Conservation (phyloP, 2,888 invertebrate genomes). For the Dryobota labecula region DNA sequence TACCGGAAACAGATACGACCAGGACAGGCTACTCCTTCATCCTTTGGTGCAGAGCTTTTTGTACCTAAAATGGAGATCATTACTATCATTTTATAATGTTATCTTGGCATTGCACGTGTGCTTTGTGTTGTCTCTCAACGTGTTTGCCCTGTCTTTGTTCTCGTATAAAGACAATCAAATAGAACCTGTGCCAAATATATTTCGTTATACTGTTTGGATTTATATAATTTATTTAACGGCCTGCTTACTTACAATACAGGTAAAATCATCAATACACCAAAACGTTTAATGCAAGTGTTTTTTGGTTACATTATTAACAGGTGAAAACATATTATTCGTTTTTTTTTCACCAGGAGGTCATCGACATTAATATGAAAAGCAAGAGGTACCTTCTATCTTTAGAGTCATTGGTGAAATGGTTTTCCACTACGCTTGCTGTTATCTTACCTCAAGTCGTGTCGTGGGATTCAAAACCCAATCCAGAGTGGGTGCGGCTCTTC, state of each 20-base stretch:
- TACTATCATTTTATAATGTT: conserved; percentile 83
- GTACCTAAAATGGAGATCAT: conserved; percentile 86
- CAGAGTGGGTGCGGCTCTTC: conserved; percentile 83
- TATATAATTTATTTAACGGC: conserved; percentile 7
- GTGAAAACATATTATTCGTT: background rate
- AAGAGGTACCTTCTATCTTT: conserved; percentile 81
- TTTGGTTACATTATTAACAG: background rate
- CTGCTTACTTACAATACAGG: conserved; percentile 28
- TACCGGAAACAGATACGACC: conserved; percentile 80
- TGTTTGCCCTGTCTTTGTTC: conserved; percentile 70
- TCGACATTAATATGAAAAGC: conserved; percentile 80
- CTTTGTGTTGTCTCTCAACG: conserved; percentile 83
- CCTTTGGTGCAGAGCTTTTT: conserved; percentile 88
- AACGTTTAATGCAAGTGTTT: background rate
- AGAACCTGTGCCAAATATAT: background rate
- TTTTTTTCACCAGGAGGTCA: conserved; percentile 79
- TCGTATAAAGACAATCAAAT: conserved; percentile 43
- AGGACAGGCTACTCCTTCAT: conserved; percentile 84
- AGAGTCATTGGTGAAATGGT: conserved; percentile 88
- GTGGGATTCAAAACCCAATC: conserved; percentile 52
- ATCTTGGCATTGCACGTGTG: conserved; percentile 80
- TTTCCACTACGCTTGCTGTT: conserved; percentile 79
- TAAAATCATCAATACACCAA: background rate
- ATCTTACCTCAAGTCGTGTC: conserved; percentile 72
- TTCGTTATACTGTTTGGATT: conserved; percentile 18